Base-by-base conservation (phyloP, 2,113 vertebrate genomes). In the Prinia subflava region DNA sequence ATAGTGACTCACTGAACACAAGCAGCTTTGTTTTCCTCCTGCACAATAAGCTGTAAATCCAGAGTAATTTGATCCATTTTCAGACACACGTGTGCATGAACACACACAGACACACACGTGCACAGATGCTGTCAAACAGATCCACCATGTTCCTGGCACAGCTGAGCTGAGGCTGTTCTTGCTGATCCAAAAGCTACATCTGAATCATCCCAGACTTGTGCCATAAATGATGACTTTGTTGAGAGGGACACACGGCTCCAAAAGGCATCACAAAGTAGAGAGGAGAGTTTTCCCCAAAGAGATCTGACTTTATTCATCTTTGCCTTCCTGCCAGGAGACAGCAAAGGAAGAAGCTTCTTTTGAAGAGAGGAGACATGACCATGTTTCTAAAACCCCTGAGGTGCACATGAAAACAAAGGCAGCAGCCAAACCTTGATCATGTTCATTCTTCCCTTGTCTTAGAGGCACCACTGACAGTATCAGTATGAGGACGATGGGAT, bases 31-130 rank as follows among this genome's bases (percentile, higher is more conserved):
- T 69, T 88, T 69, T 75, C 59, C 70, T 93, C 18, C 11, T 22
- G 20, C 44, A 60, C 16, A 41, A 8, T 1, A 28, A 5, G 12
- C 9, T 60, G 13, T 9, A 82, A 89, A 83, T 73, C 44, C 60
- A 35, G 70, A 80, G 59, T 6, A 60, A 65, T 46, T 41, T 37
- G 41, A 46, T 46, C 15, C 4, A 11, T 44, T 89, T 79, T 60
- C 44, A 14, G 5, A 27, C 1, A 10, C 18, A 9, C 3, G 8
- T 23, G 19, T 25, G 63, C 30, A 13, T 1, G 10, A 39, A 44
- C 13, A 47, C 30, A 62, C 9, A 25, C 6, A 28, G 13, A 30
- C 56, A 64, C 42, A 67, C 37, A 31, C 20, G 15, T 30, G 88
- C 46, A 53, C 6, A 22, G 19, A 27, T 20, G 11, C 28, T 70